Evolutionary conservation across 2,888 invertebrate genomes (phyloP).

Genomic region (Chesias legatella): DNA sequence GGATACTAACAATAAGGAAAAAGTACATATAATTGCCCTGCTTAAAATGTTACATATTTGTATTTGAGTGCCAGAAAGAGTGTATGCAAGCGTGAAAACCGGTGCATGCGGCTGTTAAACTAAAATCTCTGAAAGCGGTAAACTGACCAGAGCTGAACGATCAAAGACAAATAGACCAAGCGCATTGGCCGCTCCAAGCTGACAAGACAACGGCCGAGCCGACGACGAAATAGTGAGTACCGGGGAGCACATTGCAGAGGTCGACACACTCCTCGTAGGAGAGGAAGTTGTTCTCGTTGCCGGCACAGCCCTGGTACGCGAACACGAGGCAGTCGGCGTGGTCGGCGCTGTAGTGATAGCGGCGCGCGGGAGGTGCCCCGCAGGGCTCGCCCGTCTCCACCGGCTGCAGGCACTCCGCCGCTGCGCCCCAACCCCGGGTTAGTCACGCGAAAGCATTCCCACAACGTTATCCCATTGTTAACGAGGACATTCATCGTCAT

Average conservation of each 20-base stretch:
- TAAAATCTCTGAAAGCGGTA: not conserved
- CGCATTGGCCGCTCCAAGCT: not conserved
- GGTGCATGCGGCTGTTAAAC: conserved; percentile 15
- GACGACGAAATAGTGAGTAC: conserved; percentile 27
- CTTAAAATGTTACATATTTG: conserved; percentile 8
- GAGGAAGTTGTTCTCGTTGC: conserved; percentile 92
- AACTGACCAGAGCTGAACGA: not conserved
- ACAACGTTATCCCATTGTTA: not conserved
- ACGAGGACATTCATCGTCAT: not conserved
- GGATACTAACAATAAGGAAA: too few species aligned
- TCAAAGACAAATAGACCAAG: conserved; percentile 1
- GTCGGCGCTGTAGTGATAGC: conserved; percentile 87
- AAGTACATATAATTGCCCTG: too few species aligned
- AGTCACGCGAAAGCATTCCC: conserved; percentile 20
- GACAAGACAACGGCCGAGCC: too few species aligned
- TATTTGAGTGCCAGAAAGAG: conserved; percentile 27
- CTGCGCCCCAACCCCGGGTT: conserved; percentile 45
- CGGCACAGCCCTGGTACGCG: conserved; percentile 92
- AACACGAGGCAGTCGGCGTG: conserved; percentile 88
- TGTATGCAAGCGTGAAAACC: conserved; percentile 32
- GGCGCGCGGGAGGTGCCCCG: conserved; percentile 60
- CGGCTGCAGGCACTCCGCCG: conserved; percentile 53
- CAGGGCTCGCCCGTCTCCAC: conserved; percentile 45
- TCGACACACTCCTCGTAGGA: conserved; percentile 84
- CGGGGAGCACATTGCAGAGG: conserved; percentile 42